Conservation (phyloP, 2,888 invertebrate species). For the Hyles lineata region DNA sequence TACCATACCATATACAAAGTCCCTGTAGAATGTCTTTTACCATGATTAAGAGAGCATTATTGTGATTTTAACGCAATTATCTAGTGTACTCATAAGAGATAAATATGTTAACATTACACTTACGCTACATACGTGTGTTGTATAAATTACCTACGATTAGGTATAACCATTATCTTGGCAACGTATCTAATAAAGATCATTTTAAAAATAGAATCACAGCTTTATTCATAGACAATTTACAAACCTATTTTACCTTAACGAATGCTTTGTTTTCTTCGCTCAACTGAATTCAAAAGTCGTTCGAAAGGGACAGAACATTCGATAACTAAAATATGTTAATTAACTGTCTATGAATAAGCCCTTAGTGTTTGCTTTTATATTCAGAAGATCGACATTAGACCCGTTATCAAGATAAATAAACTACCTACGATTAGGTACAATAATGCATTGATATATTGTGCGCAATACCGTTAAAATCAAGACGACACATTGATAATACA, state of each 20-base stretch:
- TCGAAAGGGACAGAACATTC: too few relatives aligned
- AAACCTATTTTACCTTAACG: too few relatives aligned
- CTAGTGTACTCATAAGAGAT: slow-evolving; percentile 20
- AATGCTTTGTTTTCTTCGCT: too few relatives aligned
- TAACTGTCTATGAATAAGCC: too few relatives aligned
- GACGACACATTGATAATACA: slow-evolving; percentile 42
- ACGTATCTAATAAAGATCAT: too few relatives aligned
- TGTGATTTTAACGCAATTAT: slow-evolving; percentile 32
- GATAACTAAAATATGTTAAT: too few relatives aligned
- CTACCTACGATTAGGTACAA: slow-evolving; percentile 24
- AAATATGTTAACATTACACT: slow-evolving; percentile 25
- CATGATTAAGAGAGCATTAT: slow-evolving; percentile 63
- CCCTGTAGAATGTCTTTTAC: slow-evolving; percentile 77
- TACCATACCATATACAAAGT: slow-evolving; percentile 36
- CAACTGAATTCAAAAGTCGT: too few relatives aligned
- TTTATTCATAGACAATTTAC: too few relatives aligned
- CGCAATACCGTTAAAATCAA: slow-evolving; percentile 43
- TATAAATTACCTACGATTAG: slow-evolving; percentile 24
- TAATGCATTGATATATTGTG: slow-evolving; percentile 45
- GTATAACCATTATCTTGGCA: slow-evolving; percentile 5
- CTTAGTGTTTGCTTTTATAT: too few relatives aligned
- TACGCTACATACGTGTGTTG: slow-evolving; percentile 18
- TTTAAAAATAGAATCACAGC: too few relatives aligned
- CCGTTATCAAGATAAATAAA: not conserved
- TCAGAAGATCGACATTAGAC: too few relatives aligned